Evolutionary conservation across 2,888 invertebrate genomes (phyloP).

Genomic region (Napeogenes sylphis): DNA sequence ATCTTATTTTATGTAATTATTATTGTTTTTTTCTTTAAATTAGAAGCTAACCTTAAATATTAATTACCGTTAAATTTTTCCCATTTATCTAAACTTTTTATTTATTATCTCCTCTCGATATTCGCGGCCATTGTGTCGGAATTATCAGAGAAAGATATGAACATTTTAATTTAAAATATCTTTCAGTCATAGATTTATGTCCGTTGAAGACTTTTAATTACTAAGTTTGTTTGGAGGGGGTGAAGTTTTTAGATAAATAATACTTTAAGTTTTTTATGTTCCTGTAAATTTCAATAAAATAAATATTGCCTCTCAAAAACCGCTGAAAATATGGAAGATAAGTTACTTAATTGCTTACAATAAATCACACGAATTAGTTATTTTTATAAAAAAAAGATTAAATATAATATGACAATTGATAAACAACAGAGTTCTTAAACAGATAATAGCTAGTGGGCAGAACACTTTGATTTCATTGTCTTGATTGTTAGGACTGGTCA

Average conservation of each 20-base stretch:
- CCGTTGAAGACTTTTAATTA: slow-evolving; percentile 56
- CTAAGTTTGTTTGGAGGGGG: slow-evolving; percentile 40
- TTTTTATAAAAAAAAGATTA: no score
- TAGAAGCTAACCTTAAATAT: not conserved
- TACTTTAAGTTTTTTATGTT: slow-evolving; percentile 7
- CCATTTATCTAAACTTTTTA: slow-evolving; percentile 5
- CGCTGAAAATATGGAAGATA: no score
- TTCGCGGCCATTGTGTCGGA: slow-evolving; percentile 40
- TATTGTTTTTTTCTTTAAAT: no score
- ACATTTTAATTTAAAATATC: slow-evolving; percentile 64
- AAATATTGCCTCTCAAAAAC: not conserved
- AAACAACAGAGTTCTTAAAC: slow-evolving; percentile 7
- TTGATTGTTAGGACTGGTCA: slow-evolving; percentile 30
- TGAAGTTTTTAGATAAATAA: slow-evolving; percentile 18
- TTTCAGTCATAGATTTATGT: slow-evolving; percentile 64
- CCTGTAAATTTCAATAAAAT: not conserved
- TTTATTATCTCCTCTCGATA: slow-evolving; percentile 8
- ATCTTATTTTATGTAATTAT: no score
- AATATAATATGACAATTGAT: slow-evolving; percentile 9
- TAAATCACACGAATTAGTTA: no score
- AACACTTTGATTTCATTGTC: slow-evolving; percentile 29
- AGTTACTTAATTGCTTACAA: no score
- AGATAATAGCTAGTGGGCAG: slow-evolving; percentile 17
- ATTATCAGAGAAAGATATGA: slow-evolving; percentile 44
- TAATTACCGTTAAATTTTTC: slow-evolving; percentile 1